Percentiles rank a stretch among this genome's conserved stretches.
Evolutionary conservation across 2,113 vertebrate genomes (phyloP).

Genomic region (Thunnus thynnus): DNA sequence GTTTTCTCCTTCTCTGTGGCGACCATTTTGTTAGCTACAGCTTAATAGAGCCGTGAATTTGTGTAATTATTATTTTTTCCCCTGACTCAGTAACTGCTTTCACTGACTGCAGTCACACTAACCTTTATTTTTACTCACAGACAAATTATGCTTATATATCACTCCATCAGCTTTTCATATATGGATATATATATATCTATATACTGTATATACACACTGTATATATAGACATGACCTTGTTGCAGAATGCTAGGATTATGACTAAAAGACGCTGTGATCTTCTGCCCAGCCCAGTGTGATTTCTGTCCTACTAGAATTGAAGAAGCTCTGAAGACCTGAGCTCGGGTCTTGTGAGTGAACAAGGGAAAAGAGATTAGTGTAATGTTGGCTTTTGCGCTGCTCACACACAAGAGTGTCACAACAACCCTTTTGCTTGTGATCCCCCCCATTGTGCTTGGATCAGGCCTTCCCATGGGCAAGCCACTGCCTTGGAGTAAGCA

Average conservation of each 20-base stretch:
- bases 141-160: slow-evolving; percentile 14
- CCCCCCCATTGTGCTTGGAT: slow-evolving; percentile 74
- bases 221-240: slow-evolving; percentile 63
- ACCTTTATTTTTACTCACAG: slow-evolving; percentile 16
- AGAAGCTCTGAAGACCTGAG: slow-evolving; percentile 74
- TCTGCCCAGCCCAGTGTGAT: slow-evolving; percentile 48
- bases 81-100: slow-evolving; percentile 33
- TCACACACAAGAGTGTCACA: slow-evolving; percentile 75
- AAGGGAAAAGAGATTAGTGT: slow-evolving; percentile 82
- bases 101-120: slow-evolving; percentile 27
- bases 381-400: slow-evolving; percentile 70
- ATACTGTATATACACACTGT: background rate
- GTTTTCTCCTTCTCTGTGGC: slow-evolving; percentile 90
- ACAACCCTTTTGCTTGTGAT: slow-evolving; percentile 74
- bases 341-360: slow-evolving; percentile 77
- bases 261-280: slow-evolving; percentile 53
- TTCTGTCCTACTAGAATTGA: slow-evolving; percentile 60
- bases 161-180: slow-evolving; percentile 6
- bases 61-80: slow-evolving; percentile 44
- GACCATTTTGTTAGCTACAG: slow-evolving; percentile 85
- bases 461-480: slow-evolving; percentile 67
- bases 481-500: slow-evolving; percentile 59
- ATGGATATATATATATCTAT: slow-evolving; percentile 8
- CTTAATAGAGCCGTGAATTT: slow-evolving; percentile 41
- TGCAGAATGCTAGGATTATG: slow-evolving; percentile 44